Evolutionary conservation across 2,888 invertebrate genomes (phyloP).

Genomic region (Conistra vaccinii): DNA sequence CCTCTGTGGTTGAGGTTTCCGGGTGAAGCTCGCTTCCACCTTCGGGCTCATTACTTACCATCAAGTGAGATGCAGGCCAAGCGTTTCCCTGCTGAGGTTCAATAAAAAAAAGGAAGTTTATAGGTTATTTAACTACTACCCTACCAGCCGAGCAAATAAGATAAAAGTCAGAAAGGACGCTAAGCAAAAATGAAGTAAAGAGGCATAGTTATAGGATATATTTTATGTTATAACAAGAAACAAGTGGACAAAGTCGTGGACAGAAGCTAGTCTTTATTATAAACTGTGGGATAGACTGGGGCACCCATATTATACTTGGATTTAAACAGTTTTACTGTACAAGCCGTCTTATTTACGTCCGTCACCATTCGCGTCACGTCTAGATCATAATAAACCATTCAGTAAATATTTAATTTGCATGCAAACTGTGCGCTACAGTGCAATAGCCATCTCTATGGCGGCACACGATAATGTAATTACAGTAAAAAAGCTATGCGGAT

Average conservation of each 20-base stretch:
- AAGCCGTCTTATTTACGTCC: slow-evolving; percentile 35
- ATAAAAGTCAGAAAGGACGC: too few relatives aligned
- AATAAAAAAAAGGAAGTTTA: too few relatives aligned
- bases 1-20: too few relatives aligned
- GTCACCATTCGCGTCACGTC: slow-evolving; percentile 49
- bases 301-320: neutral
- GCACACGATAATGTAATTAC: slow-evolving; percentile 39
- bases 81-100: too few relatives aligned
- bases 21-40: too few relatives aligned
- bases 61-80: too few relatives aligned
- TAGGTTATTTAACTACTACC: neutral
- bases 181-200: neutral
- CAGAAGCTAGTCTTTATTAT: neutral
- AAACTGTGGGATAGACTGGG: neutral
- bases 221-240: neutral
- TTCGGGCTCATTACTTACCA: too few relatives aligned
- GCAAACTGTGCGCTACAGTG: slow-evolving; percentile 51
- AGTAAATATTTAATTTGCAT: slow-evolving; percentile 62
- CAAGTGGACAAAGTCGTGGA: too few relatives aligned
- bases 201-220: neutral
- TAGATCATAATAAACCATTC: slow-evolving; percentile 56
- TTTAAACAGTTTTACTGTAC: slow-evolving; percentile 26
- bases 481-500: slow-evolving; percentile 31
- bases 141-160: neutral
- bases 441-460: slow-evolving; percentile 39